Base-by-base conservation (phyloP, 37 sponge, comb jelly and placozoan genomes). In the Haliclona indistincta region DNA sequence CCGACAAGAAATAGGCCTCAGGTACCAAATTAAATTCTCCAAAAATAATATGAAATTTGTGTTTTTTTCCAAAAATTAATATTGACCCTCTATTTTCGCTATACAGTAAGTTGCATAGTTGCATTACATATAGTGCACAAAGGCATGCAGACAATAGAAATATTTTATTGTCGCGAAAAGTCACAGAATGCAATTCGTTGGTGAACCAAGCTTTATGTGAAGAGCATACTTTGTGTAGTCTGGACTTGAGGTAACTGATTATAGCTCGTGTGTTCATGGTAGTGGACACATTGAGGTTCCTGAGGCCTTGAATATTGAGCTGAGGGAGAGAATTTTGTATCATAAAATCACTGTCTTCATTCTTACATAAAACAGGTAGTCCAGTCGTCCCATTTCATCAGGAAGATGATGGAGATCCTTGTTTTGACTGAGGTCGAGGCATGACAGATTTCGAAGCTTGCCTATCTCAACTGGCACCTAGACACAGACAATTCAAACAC, bases 371-470 rank as follows among this genome's bases (percentile, higher is more conserved):
- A 77, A 82, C 29, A 94, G 85, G 38, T 80, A 53, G 29, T 81
- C 71, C 40, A 94, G 63, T 60, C 72, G 78, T 2, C 95, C 95
- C 74, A 94, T 63, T 68, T 90, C 91, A 62, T 77, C 42, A 10
- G 95, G 95, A 13, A 94, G 80, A 34, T 79, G 79, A n/a, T 42
- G 43, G 63, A 92, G 69, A 53, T 77, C 75, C 29, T 38, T 38
- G 40, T 92, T 92, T 52, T 92, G 83, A 54, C 88, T 87, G 67
- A 92, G 62, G 68, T 92, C 88, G 15, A 92, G 74, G 34, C 52
- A 58, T 49, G 54, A 39, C 47, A 91, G 68, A 2, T 74, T 66
- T 30, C 56, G 40, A 4, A 91, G 71, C 43, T 43, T 44, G 0
- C 91, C 91, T 39, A 91, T 70, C 38, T 81, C 86, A 43, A 37